Percentiles rank a stretch among this genome's conserved stretches.
phyloP scores from a whole-genome alignment of 2,888 invertebrate genomes.

The Tetragnatha montana region DNA sequence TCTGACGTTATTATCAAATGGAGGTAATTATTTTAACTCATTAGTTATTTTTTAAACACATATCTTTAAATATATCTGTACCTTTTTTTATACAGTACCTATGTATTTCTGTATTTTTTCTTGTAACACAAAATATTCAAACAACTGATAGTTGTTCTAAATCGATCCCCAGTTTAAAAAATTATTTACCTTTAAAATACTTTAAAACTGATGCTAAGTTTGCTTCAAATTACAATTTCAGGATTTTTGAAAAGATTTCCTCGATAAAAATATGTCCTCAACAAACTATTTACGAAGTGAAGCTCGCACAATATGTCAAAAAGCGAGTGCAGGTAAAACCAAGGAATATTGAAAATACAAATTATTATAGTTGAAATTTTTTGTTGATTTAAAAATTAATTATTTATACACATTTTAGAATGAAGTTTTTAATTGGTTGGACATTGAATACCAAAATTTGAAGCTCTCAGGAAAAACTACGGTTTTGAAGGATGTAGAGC shows the following conservation, averaged over 20 bases:
- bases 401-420: conserved; percentile 2
- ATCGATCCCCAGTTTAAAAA: no score
- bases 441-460: conserved; percentile 36
- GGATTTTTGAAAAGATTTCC: conserved; percentile 65
- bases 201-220: no score
- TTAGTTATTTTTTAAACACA: no score
- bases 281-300: conserved; percentile 59
- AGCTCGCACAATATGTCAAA: conserved; percentile 26
- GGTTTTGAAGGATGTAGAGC: conserved; percentile 49
- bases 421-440: conserved; percentile 37
- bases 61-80: no score
- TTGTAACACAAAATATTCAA: no score
- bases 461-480: conserved; percentile 44
- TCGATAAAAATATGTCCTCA: conserved; percentile 39
- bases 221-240: background rate
- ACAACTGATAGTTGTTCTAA: no score
- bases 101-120: no score
- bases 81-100: no score
- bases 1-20: conserved; percentile 53
- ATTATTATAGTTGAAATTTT: background rate
- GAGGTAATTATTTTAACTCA: conserved; percentile 30
- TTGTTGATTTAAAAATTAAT: background rate
- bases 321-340: conserved; percentile 51
- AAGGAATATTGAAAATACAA: background rate
- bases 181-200: no score